Evolutionary conservation across 2,888 invertebrate species (phyloP), one percentile per base, ranked within the genome.

Genomic region (Ischnus inquisitorius): DNA sequence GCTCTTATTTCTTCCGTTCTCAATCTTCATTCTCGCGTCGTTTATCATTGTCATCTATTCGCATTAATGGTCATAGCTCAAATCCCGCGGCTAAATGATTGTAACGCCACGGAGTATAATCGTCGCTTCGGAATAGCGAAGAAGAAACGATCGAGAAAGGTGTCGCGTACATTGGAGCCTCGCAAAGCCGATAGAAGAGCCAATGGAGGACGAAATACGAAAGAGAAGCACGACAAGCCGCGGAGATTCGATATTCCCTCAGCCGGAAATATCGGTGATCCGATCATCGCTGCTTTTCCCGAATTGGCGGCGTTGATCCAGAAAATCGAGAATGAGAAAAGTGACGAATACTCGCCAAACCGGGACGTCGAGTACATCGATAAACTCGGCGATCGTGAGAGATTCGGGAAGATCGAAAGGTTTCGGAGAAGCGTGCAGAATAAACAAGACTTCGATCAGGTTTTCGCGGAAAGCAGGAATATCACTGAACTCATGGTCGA

Each of bases 1-100:
- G 34, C 3, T 14, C 54, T 68, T 64, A 34, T 67, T 8, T 41
- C 54, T 28, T 28, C 48, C n/a, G 14, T 72, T 64, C 12, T 16
- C 25, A 68, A 65, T 39, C 39, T 22, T 22, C 19, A 57, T 79
- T 57, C 10, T 16, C 10, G 16, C 43, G 28, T 28, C 12, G 57
- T 51, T 46, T 10, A 46, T 60, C 43, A 79, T 77, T 54, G 39
- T 82, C 84, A 84, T 84, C 48, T 79, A 60, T 79, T 75, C 79
- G 2, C 72, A 71, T 85, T 46, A 28, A 71, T 79, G 84, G 65
- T 78, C 84, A 19, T 86, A 90, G 89, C 79, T 43, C 87, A 67
- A 69, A 3, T 64, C 51, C n/a, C 46, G 43, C 75, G 88, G 87
- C 79, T 48, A 68, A 84, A 86, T 74, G 48, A 75, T 71, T 71